A percentile compares a stretch with the other conserved stretches of the same genome.
phyloP scores from a whole-genome alignment of 2,888 invertebrate genomes.

The Herminia tarsipennalis region DNA sequence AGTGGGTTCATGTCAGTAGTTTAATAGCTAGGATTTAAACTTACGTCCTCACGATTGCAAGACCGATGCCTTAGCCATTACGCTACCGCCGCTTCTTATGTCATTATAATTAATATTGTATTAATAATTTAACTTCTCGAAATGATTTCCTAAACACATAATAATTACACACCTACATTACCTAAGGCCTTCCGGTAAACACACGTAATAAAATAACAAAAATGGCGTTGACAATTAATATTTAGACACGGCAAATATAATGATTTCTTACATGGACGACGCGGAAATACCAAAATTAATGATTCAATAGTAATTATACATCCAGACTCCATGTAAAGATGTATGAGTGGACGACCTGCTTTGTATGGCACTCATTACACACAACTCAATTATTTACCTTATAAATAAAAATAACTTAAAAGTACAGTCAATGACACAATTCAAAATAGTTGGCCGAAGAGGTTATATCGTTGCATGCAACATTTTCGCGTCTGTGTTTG shows the following conservation, averaged over 20 bases:
- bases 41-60: too few relatives aligned
- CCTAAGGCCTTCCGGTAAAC: neutral
- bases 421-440: neutral
- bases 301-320: conserved; percentile 2
- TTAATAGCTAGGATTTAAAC: too few relatives aligned
- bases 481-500: too few relatives aligned
- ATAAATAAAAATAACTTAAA: neutral
- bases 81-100: too few relatives aligned
- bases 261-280: neutral
- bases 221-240: neutral
- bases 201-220: conserved; percentile 4
- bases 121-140: too few relatives aligned
- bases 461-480: too few relatives aligned
- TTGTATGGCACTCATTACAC: conserved; percentile 2
- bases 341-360: neutral
- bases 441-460: too few relatives aligned
- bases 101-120: too few relatives aligned
- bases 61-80: too few relatives aligned
- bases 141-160: neutral
- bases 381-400: conserved; percentile 5
- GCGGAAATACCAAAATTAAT: conserved; percentile 5
- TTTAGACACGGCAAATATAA: conserved; percentile 1
- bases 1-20: too few relatives aligned
- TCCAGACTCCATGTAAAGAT: neutral
- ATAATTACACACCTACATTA: neutral